Base-by-base conservation (phyloP, 2,113 vertebrate species). In the Smithornis capensis region DNA sequence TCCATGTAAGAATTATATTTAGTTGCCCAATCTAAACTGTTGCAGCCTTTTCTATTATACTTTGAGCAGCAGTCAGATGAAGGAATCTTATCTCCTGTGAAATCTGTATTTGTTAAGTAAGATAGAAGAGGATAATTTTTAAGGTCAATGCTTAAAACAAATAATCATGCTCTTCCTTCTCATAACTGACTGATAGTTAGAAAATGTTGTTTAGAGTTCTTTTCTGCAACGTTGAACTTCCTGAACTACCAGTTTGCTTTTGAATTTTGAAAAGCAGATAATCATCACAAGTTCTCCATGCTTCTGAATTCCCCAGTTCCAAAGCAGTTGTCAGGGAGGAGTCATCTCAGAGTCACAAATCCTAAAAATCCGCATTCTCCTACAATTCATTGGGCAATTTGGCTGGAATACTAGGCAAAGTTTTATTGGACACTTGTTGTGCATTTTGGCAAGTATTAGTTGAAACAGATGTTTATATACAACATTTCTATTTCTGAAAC, bases 381-480 rank as follows among this genome's bases (percentile, higher is more conserved):
- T 83, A 62, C 29, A 87, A n/a, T 77, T 76, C 45, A 57, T 28
- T 65, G 55, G 37, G 28, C 9, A 92, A 80, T 69, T 88, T 93
- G 88, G 70, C 85, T 83, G 65, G n/a, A 73, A 27, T 50, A 50
- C 10, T 42, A 71, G n/a, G n/a, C 19, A 83, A 55, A 19, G 19
- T 83, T 94, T 96, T 86, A 50, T 65, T 86, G 59, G 57, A 83
- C 86, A 42, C 10, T 93, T 85, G 8, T 70, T 79, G 40, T 90
- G 28, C 40, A 23, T 86, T 95, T 92, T 93, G 85, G 85, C 92
- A 90, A 86, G 37, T 10, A 15, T 65, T 85, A 68, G 25, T 42
- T 80, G 67, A 86, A 96, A 80, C 86, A 93, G 94, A 95, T 83
- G 79, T 77, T 93, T 90, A 86, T 88, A 62, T 47, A 70, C n/a